phyloP scores from a whole-genome alignment of 2,113 vertebrate species.

The Hystrix brachyura region DNA sequence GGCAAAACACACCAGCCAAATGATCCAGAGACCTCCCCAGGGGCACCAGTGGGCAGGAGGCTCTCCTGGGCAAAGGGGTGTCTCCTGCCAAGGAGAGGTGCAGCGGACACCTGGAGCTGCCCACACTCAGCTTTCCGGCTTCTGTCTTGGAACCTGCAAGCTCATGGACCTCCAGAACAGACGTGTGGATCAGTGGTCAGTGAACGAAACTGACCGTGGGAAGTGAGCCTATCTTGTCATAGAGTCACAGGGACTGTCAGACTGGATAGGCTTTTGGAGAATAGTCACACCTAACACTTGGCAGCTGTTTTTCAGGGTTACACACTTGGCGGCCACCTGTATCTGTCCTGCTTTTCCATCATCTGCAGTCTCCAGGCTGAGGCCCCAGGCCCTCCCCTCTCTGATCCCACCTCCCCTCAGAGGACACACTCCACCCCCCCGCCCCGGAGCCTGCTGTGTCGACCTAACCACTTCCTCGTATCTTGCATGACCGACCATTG shows the following conservation, averaged over 20 bases:
- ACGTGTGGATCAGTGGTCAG: neutral
- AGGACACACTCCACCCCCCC: rapidly evolving
- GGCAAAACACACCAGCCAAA: rapidly evolving
- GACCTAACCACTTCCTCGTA: too few species aligned
- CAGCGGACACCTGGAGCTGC: rapidly evolving
- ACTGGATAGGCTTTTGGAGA: neutral
- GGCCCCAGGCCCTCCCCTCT: neutral
- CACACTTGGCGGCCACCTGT: neutral
- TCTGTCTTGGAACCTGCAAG: neutral
- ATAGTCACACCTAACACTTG: neutral
- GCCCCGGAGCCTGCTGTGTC: too few species aligned
- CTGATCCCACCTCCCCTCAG: neutral
- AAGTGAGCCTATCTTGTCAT: neutral
- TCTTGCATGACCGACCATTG: neutral
- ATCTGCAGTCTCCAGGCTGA: neutral
- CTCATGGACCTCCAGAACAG: neutral
- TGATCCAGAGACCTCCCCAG: too few species aligned
- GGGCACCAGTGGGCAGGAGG: rapidly evolving
- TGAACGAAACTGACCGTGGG: neutral
- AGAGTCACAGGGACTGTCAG: neutral
- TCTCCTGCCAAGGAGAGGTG: neutral
- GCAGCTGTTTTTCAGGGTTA: neutral
- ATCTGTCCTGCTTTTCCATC: neutral
- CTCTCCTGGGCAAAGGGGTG: too few species aligned
- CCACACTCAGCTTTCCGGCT: rapidly evolving